phyloP scores from a whole-genome alignment of 2,797 vertebrate genomes.

The Eulemur albifrons region DNA sequence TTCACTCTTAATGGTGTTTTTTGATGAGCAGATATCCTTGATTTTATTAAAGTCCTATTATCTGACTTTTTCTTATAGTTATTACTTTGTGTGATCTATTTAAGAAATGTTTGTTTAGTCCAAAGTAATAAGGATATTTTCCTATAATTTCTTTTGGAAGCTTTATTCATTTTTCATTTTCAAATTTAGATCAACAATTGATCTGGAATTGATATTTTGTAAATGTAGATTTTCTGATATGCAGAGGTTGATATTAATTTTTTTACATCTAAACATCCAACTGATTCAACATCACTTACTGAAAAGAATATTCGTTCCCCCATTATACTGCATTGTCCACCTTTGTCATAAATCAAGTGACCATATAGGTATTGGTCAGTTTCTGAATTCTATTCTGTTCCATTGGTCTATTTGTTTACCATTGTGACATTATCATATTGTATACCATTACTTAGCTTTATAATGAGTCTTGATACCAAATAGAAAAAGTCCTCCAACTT shows the following conservation, averaged over 20 bases:
- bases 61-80: neutral
- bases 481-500: neutral
- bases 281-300: neutral
- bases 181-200: neutral
- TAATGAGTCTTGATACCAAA: neutral
- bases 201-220: neutral
- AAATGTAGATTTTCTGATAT: neutral
- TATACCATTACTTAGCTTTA: neutral
- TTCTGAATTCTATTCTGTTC: neutral
- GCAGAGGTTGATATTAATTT: neutral
- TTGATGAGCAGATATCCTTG: neutral
- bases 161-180: neutral
- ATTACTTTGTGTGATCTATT: neutral
- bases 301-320: neutral
- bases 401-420: neutral
- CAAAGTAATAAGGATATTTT: neutral
- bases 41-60: neutral
- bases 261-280: neutral
- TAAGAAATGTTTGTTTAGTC: neutral
- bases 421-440: neutral
- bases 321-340: neutral
- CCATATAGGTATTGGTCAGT: accelerated
- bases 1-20: neutral
- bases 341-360: neutral
- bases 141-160: neutral